Evolutionary conservation across 92 coral and sea anemone species (phyloP).

Genomic region (Scolanthus callimorphus): DNA sequence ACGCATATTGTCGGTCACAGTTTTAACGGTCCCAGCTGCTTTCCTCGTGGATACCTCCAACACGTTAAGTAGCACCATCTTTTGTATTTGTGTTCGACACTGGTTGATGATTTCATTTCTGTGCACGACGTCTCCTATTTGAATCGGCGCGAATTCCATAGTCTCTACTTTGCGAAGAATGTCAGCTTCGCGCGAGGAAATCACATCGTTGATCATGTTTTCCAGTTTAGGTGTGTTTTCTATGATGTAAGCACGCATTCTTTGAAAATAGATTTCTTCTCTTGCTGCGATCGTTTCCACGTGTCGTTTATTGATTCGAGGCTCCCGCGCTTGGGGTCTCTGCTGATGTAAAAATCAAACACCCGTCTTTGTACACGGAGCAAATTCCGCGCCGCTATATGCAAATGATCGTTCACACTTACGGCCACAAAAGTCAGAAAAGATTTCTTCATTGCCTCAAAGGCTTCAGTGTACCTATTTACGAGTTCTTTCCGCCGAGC

Average conservation of each 20-base stretch:
- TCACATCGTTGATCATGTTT: not conserved
- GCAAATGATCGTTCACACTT: constrained; percentile 37
- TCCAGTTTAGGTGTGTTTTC: constrained; percentile 19
- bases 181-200: not conserved
- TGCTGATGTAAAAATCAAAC: constrained; percentile 41
- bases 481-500: constrained; percentile 38
- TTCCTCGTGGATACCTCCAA: constrained; percentile 18
- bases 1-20: constrained; percentile 12
- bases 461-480: constrained; percentile 14
- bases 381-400: constrained; percentile 17
- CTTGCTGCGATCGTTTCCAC: constrained; percentile 4
- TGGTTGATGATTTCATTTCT: constrained; percentile 65
- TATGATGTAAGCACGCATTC: constrained; percentile 13
- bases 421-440: constrained; percentile 45
- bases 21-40: constrained; percentile 6
- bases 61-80: constrained; percentile 42
- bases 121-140: constrained; percentile 50
- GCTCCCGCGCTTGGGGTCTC: constrained; percentile 11
- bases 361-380: constrained; percentile 43
- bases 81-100: constrained; percentile 55
- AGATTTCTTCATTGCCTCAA: constrained; percentile 44
- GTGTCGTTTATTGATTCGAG: constrained; percentile 3
- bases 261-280: constrained; percentile 28
- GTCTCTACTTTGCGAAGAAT: constrained; percentile 27
- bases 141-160: constrained; percentile 65